A percentile compares a stretch with the other conserved stretches of the same genome.
Conservation (phyloP, 2,113 vertebrate species). For the Hippoglossus stenolepis region DNA sequence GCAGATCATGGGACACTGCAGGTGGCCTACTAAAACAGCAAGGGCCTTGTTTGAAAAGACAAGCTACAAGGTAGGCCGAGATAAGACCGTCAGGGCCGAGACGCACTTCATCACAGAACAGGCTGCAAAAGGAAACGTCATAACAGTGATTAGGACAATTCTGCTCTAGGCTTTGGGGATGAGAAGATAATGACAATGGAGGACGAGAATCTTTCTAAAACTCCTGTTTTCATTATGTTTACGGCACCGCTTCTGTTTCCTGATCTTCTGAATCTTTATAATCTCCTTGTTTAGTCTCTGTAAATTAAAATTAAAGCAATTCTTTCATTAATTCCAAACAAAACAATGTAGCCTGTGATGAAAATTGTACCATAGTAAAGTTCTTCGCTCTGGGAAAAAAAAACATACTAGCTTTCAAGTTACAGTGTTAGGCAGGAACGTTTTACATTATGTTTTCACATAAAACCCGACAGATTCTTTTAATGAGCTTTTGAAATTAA, state of each 20-base stretch:
- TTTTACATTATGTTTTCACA: too few relatives aligned
- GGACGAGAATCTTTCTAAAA: background rate
- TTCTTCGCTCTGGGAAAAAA: too few relatives aligned
- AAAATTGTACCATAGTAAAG: constrained; percentile 7
- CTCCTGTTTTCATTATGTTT: too few relatives aligned
- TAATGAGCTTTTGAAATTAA: too few relatives aligned
- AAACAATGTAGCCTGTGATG: background rate
- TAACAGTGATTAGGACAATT: background rate
- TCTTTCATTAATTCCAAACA: background rate
- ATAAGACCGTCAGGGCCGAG: background rate
- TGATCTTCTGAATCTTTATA: too few relatives aligned
- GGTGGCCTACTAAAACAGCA: constrained; percentile 68
- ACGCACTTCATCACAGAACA: constrained; percentile 22
- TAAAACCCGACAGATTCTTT: too few relatives aligned
- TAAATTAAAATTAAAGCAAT: background rate
- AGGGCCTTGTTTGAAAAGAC: constrained; percentile 63
- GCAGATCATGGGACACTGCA: constrained; percentile 75
- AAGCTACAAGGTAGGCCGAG: constrained; percentile 62
- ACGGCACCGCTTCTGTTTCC: too few relatives aligned
- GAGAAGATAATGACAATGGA: background rate
- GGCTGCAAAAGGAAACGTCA: constrained; percentile 13
- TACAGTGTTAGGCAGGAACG: too few relatives aligned
- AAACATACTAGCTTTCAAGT: too few relatives aligned
- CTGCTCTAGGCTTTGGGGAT: background rate
- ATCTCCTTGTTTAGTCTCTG: too few relatives aligned